Percentiles rank a stretch among this genome's conserved stretches.
phyloP scores from a whole-genome alignment of 2,113 vertebrate genomes.

The Megalops atlanticus region DNA sequence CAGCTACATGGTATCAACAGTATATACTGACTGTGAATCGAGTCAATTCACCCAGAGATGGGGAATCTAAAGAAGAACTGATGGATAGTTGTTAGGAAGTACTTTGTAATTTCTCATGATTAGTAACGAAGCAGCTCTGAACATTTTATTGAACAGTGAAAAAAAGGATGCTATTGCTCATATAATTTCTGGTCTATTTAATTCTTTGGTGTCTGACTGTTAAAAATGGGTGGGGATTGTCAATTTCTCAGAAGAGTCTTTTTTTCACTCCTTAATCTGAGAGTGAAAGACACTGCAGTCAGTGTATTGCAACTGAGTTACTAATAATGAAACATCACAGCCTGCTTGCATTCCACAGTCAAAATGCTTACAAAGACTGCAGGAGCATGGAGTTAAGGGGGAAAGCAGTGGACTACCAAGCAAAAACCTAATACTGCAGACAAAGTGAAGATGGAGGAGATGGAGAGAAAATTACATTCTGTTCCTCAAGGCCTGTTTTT shows the following conservation, averaged over 20 bases:
- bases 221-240: background rate
- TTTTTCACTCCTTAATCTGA: background rate
- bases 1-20: background rate
- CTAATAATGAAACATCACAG: background rate
- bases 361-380: background rate
- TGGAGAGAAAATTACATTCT: conserved; percentile 45
- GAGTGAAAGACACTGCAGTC: background rate
- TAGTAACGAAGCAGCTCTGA: background rate
- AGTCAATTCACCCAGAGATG: background rate
- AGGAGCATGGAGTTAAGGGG: background rate
- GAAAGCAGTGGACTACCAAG: background rate
- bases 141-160: background rate
- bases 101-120: background rate
- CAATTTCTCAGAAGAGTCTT: background rate
- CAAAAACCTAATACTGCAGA: conserved; percentile 4
- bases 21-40: background rate
- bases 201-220: background rate
- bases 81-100: background rate
- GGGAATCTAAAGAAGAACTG: background rate
- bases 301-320: background rate
- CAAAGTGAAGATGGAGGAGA: conserved; percentile 32
- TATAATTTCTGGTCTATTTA: background rate
- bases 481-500: conserved; percentile 42
- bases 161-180: background rate
- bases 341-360: background rate